phyloP scores from a whole-genome alignment of 2,797 vertebrate genomes.

The Onychomys torridus region DNA sequence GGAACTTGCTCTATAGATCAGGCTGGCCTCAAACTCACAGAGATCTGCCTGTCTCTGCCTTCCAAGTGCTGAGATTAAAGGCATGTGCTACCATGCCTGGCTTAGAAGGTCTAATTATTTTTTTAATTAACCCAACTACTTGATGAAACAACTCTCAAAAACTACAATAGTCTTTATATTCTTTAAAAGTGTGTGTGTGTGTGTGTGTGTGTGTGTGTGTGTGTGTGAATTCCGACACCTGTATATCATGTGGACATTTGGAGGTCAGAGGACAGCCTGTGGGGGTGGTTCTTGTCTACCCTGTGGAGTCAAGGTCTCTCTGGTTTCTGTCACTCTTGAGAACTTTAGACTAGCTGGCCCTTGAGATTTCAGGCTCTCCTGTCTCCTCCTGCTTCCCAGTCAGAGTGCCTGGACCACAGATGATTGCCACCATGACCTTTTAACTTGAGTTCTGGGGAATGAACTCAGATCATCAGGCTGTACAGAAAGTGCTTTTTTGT shows the following conservation, averaged over 20 bases:
- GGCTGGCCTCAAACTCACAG: neutral
- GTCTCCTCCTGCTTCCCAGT: too few species aligned
- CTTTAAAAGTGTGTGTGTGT: neutral
- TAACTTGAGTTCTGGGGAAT: neutral
- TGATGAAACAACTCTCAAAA: conserved; percentile 29
- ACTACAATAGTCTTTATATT: neutral
- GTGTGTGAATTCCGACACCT: neutral
- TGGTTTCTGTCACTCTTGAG: neutral
- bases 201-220: neutral
- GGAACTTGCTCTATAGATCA: neutral
- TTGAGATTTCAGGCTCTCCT: neutral
- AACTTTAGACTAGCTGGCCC: neutral
- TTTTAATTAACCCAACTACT: conserved; percentile 38
- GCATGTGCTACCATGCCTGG: neutral
- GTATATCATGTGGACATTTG: neutral
- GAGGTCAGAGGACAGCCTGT: neutral
- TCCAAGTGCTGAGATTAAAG: neutral
- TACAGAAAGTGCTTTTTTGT: neutral
- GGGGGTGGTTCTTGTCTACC: neutral
- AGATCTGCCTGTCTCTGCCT: neutral
- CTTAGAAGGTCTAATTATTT: neutral
- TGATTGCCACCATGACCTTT: too few species aligned
- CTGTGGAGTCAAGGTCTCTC: neutral
- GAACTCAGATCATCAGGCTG: neutral
- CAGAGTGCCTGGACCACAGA: neutral